These are phyloP conservation scores for Papilio gigon DNA, from an alignment of 2,888 invertebrate species.

Conservation along the genomic window DNA sequence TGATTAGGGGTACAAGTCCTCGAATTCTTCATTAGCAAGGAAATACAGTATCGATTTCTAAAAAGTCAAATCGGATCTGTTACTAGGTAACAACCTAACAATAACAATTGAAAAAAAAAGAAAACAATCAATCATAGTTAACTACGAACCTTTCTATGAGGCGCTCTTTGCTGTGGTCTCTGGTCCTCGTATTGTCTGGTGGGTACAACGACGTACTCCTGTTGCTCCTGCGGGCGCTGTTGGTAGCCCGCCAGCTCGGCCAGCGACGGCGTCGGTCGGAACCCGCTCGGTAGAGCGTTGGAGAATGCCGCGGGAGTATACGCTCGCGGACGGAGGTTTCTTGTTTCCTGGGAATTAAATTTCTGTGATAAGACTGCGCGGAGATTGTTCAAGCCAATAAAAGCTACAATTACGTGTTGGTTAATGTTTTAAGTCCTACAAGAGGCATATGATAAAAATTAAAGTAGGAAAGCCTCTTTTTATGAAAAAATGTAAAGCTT, in stretches of 20 bases:
- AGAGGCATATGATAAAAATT: background rate
- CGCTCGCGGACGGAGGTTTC: slow-evolving; percentile 77
- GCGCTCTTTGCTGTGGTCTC: slow-evolving; percentile 81
- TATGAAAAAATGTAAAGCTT: background rate
- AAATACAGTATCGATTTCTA: too few relatives aligned
- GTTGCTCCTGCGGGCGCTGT: slow-evolving; percentile 57
- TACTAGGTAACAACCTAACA: too few relatives aligned
- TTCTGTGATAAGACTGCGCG: too few relatives aligned
- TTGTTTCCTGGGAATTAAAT: slow-evolving; percentile 64
- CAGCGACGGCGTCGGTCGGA: slow-evolving; percentile 73
- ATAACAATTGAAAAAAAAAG: too few relatives aligned
- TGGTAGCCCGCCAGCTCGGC: slow-evolving; percentile 78
- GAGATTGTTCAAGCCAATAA: too few relatives aligned
- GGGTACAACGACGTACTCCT: slow-evolving; percentile 58
- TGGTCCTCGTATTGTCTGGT: slow-evolving; percentile 82
- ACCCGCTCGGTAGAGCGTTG: slow-evolving; percentile 73
- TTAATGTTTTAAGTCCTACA: background rate
- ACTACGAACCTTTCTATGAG: slow-evolving; percentile 64
- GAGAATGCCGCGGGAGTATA: slow-evolving; percentile 67
- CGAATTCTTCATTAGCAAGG: too few relatives aligned
- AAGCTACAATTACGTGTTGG: too few relatives aligned
- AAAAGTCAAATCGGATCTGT: too few relatives aligned
- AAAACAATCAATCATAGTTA: too few relatives aligned
- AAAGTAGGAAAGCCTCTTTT: background rate
- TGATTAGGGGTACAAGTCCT: background rate